Conservation (phyloP, 2,888 invertebrate species). For the Timema podura region DNA sequence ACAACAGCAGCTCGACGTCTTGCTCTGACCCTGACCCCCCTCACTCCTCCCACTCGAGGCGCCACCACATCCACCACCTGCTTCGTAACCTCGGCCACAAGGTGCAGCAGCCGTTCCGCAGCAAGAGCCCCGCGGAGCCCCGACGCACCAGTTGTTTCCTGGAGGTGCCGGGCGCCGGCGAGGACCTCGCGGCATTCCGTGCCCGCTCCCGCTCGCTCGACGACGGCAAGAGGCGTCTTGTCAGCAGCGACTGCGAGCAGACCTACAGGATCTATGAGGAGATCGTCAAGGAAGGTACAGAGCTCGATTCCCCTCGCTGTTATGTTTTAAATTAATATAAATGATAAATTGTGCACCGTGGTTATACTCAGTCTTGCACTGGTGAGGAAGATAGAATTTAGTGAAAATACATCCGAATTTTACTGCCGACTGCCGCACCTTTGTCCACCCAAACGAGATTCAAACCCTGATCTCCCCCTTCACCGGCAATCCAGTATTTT, state of each 20-base stretch:
- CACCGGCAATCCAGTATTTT: no score
- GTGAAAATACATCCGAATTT: no score
- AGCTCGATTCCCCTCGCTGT: not conserved
- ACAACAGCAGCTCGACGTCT: conserved; percentile 11
- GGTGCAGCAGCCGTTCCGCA: conserved; percentile 41
- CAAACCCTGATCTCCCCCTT: no score
- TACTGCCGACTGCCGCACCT: no score
- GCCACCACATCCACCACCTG: conserved; percentile 67
- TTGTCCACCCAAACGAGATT: no score
- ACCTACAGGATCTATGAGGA: conserved; percentile 78
- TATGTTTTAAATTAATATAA: no score
- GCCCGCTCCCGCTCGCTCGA: conserved; percentile 76
- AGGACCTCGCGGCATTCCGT: conserved; percentile 61
- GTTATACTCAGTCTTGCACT: no score
- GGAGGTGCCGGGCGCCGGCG: conserved; percentile 49
- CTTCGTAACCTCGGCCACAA: conserved; percentile 72
- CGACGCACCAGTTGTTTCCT: conserved; percentile 38
- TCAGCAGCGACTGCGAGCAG: conserved; percentile 69
- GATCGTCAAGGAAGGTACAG: conserved; percentile 68
- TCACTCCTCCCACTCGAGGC: conserved; percentile 5
- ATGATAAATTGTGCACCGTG: no score
- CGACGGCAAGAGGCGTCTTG: conserved; percentile 50
- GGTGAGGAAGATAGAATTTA: no score
- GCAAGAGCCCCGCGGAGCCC: conserved; percentile 22
- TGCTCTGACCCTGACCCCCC: not conserved